Evolutionary conservation across 2,113 vertebrate genomes (phyloP), one percentile per base, ranked within the genome.

Genomic region (Dascyllus trimaculatus): DNA sequence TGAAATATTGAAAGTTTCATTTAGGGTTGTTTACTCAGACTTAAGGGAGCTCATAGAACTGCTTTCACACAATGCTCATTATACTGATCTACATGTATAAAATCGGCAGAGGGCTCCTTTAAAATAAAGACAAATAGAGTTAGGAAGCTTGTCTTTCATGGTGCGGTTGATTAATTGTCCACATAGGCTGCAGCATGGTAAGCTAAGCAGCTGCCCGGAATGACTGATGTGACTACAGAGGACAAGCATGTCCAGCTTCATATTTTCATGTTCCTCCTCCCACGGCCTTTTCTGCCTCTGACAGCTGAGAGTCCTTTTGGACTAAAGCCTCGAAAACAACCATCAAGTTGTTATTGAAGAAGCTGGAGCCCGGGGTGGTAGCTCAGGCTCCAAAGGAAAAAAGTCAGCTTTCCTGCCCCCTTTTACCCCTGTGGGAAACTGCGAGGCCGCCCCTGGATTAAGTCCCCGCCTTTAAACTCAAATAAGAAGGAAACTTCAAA

Each of bases 391-490:
- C 68, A 76, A 87, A 75, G 80, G 59, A 53, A 65, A 84, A 85
- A 85, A 88, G 80, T 87, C 84, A 69, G 85, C 75, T 86, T 85
- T 88, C 85, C 90, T 91, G 91, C 88, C 88, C 91, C 87, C 80
- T 91, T 82, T 89, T 86, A 77, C 85, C 89, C 93, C 91, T 90
- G 88, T 93, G 89, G 89, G 91, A 91, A 91, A 87, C 82, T 85
- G 70, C 80, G 48, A 78, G 89, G 81, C 92, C 93, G 91, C 92
- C 91, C 88, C 91, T 93, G 91, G 92, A 93, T 92, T 91, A 91
- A 91, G 90, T 89, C 91, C 89, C 93, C 93, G 91, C 93, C 89
- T 91, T 90, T 87, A 90, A 92, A 93, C 89, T 94, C 91, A 90
- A 89, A 92, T 85, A 90, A 91, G 88, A 91, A 88, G 88, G 84